Evolutionary conservation across 2,888 invertebrate species (phyloP), one percentile per base, ranked within the genome.

Genomic region (Dyspetes luteomarginatus): DNA sequence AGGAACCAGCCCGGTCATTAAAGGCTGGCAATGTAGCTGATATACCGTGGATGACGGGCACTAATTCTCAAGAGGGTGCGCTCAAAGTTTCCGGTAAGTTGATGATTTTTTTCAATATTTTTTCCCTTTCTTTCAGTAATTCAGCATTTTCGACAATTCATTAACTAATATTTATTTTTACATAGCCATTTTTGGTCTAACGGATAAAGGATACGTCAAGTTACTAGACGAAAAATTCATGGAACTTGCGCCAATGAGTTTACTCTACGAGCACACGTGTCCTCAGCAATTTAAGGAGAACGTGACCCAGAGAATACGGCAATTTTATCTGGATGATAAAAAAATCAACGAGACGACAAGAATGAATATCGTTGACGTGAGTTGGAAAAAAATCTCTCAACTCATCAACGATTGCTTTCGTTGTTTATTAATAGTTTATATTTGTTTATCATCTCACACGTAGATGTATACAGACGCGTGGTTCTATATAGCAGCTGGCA

Each of bases 391-490:
- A n/a, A 36, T 36, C 12, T 5, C 17, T n/a, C 1, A 17, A 48
- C 12, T 7, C 9, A 52, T 52, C 52, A 3, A 52, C 0, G 4
- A 7, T 17, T 4, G 26, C 30, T 30, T 45, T 45, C 4, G 17
- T 45, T 3, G 45, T 45, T 45, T 4, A 45, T 45, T 45, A 0
- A 45, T 45, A 45, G 28, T 64, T 48, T 26, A 28, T 3, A 15
- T 22, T 4, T 26, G 4, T 5, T 15, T 4, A 17, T 45, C 28
- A 7, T 19, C 5, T 64, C 9, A 26, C 15, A 48, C 24, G 87
- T 88, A 96, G 96, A 93, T 96, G 83, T 95, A 95, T 84, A 94
- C 95, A 0, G 96, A 96, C 89, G 94, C 94, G 0, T 96, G 95
- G 94, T 96, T 96, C 85, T 92, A 93, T 9, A 94, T 93, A 67